Percentiles rank a stretch among this genome's conserved stretches.
phyloP scores from a whole-genome alignment of 2,888 invertebrate species.

The Drosophila austrosaltans region DNA sequence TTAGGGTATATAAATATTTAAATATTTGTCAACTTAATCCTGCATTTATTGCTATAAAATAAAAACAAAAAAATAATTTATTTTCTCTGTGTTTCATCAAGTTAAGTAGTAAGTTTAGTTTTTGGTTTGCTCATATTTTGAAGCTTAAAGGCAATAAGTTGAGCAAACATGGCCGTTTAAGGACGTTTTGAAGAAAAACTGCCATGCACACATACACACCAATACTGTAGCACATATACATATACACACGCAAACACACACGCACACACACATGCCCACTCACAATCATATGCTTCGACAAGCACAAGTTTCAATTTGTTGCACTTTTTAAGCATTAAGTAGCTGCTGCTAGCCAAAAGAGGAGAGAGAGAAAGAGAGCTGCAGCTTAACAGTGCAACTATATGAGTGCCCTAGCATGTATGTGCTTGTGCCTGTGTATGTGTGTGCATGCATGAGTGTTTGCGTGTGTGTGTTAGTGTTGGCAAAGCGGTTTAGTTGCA shows the following conservation, averaged over 20 bases:
- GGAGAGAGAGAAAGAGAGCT: background rate
- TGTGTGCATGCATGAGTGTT: conserved; percentile 29
- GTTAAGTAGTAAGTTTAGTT: conserved; percentile 34
- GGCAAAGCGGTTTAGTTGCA: conserved; percentile 73
- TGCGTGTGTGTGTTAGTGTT: conserved; percentile 40
- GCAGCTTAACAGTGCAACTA: conserved; percentile 3
- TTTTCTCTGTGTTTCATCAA: conserved; percentile 22
- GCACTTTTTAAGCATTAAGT: conserved; percentile 80
- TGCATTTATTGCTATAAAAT: background rate
- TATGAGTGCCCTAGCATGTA: conserved; percentile 52
- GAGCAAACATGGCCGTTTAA: conserved; percentile 57
- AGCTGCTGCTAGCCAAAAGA: conserved; percentile 49
- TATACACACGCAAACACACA: conserved; percentile 21
- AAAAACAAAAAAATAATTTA: background rate
- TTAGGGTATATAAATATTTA: background rate
- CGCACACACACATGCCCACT: conserved; percentile 34
- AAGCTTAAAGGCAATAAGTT: conserved; percentile 66
- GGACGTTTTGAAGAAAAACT: conserved; percentile 46
- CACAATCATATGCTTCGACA: conserved; percentile 81
- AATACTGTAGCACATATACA: background rate
- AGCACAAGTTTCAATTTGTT: conserved; percentile 82
- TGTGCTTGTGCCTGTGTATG: conserved; percentile 40
- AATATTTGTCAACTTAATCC: background rate
- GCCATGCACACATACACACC: conserved; percentile 23
- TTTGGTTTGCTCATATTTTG: conserved; percentile 45